A percentile compares a stretch with the other conserved stretches of the same genome.
Evolutionary conservation across 2,888 invertebrate genomes (phyloP).

Genomic region (Pyrgus malvae): DNA sequence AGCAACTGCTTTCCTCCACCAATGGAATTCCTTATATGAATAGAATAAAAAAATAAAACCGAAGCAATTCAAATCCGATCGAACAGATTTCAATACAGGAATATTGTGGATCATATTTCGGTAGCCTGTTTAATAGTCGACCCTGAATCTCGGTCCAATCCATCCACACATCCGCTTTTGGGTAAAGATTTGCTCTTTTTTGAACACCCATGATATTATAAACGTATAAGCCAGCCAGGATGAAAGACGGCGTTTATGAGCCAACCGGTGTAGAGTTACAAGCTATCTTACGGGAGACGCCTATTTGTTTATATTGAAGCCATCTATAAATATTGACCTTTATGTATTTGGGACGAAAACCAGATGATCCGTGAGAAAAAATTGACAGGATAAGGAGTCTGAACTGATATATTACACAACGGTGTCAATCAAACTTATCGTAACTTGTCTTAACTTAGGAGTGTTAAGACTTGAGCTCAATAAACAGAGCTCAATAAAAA

Average conservation of each 20-base stretch:
- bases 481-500: too few species aligned
- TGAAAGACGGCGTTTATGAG: conserved; percentile 72
- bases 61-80: conserved; percentile 12
- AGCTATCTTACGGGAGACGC: conserved; percentile 45
- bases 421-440: conserved; percentile 10
- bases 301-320: conserved; percentile 60
- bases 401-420: neutral
- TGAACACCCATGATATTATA: conserved; percentile 50
- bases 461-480: too few species aligned
- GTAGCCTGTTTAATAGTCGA: conserved; percentile 58
- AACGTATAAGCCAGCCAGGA: conserved; percentile 60
- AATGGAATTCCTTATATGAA: neutral
- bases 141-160: conserved; percentile 43
- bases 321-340: conserved; percentile 58
- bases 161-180: conserved; percentile 53
- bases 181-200: conserved; percentile 46
- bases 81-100: conserved; percentile 26
- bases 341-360: conserved; percentile 19
- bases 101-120: conserved; percentile 57
- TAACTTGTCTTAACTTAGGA: too few species aligned
- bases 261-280: conserved; percentile 65
- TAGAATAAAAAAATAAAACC: conserved; percentile 1
- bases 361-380: conserved; percentile 19
- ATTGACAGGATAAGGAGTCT: conserved; percentile 6
- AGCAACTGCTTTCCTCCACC: neutral